Conservation (phyloP, 2,888 invertebrate genomes). For the Apotomis capreana region DNA sequence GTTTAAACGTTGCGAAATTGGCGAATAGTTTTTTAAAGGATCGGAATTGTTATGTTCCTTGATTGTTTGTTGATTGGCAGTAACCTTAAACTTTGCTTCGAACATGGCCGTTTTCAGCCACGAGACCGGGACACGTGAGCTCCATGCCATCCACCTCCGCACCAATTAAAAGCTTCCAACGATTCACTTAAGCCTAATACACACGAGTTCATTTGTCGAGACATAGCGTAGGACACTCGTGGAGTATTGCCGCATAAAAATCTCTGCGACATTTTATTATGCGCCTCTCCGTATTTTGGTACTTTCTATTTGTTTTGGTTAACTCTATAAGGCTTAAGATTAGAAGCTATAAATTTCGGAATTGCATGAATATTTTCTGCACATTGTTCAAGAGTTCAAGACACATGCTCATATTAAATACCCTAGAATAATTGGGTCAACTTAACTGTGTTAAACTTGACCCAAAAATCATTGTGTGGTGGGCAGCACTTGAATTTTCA, state of each 20-base stretch:
- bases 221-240: slow-evolving; percentile 1
- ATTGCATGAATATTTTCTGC: too few relatives aligned
- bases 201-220: slow-evolving; percentile 14
- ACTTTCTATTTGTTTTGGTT: too few relatives aligned
- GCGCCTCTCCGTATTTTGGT: neutral
- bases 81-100: slow-evolving; percentile 33
- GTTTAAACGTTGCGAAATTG: slow-evolving; percentile 2
- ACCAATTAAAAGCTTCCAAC: slow-evolving; percentile 38
- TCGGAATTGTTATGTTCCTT: slow-evolving; percentile 20
- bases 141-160: slow-evolving; percentile 39
- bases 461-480: too few relatives aligned
- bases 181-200: slow-evolving; percentile 30
- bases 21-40: slow-evolving; percentile 5
- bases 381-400: too few relatives aligned
- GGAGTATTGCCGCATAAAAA: neutral
- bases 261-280: neutral
- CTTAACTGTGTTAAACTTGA: too few relatives aligned
- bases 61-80: slow-evolving; percentile 35
- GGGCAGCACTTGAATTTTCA: too few relatives aligned
- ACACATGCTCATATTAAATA: neutral
- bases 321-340: too few relatives aligned
- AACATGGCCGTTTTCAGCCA: slow-evolving; percentile 49
- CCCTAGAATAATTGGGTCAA: too few relatives aligned
- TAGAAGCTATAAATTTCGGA: too few relatives aligned
- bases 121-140: slow-evolving; percentile 56